Percentiles rank a stretch among this genome's conserved stretches.
These are phyloP conservation scores for Psilanteris sp. DNA, from an alignment of 1,140 invertebrate species.

Conservation along the genomic window DNA sequence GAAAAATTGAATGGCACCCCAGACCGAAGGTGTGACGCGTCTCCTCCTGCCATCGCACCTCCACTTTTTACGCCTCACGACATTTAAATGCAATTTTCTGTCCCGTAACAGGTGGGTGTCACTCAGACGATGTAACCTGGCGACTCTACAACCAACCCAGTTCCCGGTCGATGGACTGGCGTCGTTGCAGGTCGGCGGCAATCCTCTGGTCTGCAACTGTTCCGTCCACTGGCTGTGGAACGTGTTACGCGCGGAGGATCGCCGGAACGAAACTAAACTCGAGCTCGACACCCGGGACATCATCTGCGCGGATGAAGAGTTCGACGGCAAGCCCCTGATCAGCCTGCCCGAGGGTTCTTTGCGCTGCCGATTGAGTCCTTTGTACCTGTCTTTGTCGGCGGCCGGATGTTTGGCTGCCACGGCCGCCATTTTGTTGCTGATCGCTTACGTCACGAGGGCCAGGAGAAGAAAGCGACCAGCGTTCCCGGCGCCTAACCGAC, in stretches of 20 bases:
- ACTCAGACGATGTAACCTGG: slow-evolving; percentile 85
- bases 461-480: slow-evolving; percentile 72
- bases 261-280: slow-evolving; percentile 70
- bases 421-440: slow-evolving; percentile 69
- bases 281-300: slow-evolving; percentile 74
- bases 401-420: slow-evolving; percentile 71
- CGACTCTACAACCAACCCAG: slow-evolving; percentile 87
- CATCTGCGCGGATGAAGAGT: slow-evolving; percentile 75
- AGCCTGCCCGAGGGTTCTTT: slow-evolving; percentile 72
- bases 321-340: slow-evolving; percentile 70
- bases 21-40: neutral
- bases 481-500: slow-evolving; percentile 72
- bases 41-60: too few species aligned
- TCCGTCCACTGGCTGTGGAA: slow-evolving; percentile 92
- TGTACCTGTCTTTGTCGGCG: slow-evolving; percentile 72
- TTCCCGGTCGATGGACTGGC: slow-evolving; percentile 88
- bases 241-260: slow-evolving; percentile 80
- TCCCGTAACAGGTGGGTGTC: slow-evolving; percentile 80
- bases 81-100: slow-evolving; percentile 44
- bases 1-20: neutral
- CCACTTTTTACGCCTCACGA: slow-evolving; percentile 6
- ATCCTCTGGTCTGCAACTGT: slow-evolving; percentile 93
- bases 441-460: slow-evolving; percentile 69
- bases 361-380: slow-evolving; percentile 70
- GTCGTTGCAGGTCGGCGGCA: slow-evolving; percentile 86